Evolutionary conservation across 2,113 vertebrate species (phyloP), one percentile per base, ranked within the genome.

Genomic region (Rhinoptilus africanus): DNA sequence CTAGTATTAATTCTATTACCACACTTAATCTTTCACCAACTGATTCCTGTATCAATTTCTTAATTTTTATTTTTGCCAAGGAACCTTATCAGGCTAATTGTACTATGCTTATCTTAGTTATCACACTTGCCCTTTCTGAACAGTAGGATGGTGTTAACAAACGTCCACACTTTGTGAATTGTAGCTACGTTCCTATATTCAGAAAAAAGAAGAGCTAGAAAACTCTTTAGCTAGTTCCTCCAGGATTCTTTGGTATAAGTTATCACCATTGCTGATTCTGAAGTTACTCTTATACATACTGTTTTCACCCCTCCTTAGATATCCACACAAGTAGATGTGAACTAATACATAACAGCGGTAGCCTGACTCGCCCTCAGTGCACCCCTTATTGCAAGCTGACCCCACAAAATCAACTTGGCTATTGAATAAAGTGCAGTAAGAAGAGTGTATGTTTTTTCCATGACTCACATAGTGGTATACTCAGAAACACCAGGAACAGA

Each of bases 1-100:
- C 14, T 92, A 23, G 13, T 48, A 80, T 91, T 95, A 93, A 96
- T 94, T 91, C 56, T 75, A 80, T 91, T 94, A 74, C 85, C 63
- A 86, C 2, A 2, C 51, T 86, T 90, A 86, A 71, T 81, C 83
- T 88, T 84, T 5, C n/a, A 92, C 60, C 47, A 78, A 6, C 30
- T 43, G 43, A 67, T 60, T 95, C 30, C 43, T 84, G 7, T 67
- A 88, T 93, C 53, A 80, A 50, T 80, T 85, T 80, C 21, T 82
- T 56, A 4, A 1, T 57, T 13, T 66, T 60, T 76, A 43, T n/a
- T 80, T 63, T 15, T 6, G 6, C 54, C 45, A 77, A 57, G 30
- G 7, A 77, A 8, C 34, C 32, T 84, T 83, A 80, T 84, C 28
- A 75, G 34, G 24, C 34, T 90, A 86, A 84, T 86, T 91, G 56